Percentiles rank a stretch among this genome's conserved stretches.
phyloP scores from a whole-genome alignment of 2,113 vertebrate genomes.

The Leucopternis melanops region DNA sequence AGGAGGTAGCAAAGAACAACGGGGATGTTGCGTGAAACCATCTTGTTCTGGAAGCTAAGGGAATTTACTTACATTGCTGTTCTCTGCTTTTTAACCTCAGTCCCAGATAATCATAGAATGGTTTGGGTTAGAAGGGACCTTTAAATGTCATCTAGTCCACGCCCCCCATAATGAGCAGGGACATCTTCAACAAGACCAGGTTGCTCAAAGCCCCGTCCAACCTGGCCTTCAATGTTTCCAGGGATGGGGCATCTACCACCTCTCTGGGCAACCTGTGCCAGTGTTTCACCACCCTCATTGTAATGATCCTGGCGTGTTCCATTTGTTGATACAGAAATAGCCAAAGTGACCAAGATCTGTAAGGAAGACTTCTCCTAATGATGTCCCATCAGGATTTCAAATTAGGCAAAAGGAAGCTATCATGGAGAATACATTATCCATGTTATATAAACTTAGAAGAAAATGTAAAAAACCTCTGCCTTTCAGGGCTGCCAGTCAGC shows the following conservation, averaged over 20 bases:
- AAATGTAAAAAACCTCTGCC: background rate
- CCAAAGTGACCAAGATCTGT: background rate
- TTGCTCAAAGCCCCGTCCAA: background rate
- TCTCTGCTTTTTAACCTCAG: background rate
- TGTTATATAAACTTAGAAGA: background rate
- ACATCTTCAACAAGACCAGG: background rate
- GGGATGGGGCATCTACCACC: background rate
- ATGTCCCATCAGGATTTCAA: background rate
- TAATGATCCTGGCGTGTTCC: background rate
- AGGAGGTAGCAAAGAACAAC: background rate
- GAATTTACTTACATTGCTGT: background rate
- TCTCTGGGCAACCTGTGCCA: background rate
- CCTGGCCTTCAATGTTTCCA: background rate
- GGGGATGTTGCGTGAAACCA: background rate
- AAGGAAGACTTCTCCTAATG: background rate
- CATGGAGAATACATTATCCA: background rate
- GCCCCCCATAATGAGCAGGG: rapidly evolving
- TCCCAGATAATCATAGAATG: background rate
- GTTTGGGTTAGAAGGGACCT: background rate
- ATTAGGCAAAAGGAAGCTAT: background rate
- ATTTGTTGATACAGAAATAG: background rate
- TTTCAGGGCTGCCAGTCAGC: background rate
- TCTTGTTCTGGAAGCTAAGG: background rate
- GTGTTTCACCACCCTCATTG: background rate
- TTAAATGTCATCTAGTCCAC: background rate